Evolutionary conservation across 92 coral and sea anemone species (phyloP).

Genomic region (Phenganax marumi): DNA sequence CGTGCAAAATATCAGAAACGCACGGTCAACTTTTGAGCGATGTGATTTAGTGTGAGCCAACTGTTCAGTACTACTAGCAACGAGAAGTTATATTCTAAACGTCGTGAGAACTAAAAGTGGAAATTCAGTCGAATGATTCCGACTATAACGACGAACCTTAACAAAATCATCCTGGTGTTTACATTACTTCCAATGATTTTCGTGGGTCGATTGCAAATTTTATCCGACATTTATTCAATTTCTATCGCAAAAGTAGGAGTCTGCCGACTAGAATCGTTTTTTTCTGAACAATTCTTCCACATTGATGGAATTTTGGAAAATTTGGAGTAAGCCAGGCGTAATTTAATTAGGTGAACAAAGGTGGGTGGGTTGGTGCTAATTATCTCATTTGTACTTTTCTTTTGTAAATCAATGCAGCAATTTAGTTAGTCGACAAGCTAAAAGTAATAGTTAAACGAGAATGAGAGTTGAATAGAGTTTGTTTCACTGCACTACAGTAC

Average conservation of each 20-base stretch:
- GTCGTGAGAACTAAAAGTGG: too few species aligned
- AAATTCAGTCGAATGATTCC: too few species aligned
- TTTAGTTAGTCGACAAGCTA: background rate
- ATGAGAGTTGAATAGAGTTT: background rate
- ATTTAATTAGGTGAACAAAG: conserved; percentile 42
- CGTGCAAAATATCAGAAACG: background rate
- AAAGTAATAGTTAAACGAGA: background rate
- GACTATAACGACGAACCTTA: too few species aligned
- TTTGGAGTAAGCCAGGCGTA: conserved; percentile 20
- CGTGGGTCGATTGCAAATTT: too few species aligned
- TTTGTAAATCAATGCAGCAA: conserved; percentile 29
- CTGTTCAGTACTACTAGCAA: too few species aligned
- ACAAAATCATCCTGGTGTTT: too few species aligned
- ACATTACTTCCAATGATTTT: too few species aligned
- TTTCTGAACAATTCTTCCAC: background rate
- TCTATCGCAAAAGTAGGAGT: background rate
- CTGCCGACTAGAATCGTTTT: background rate
- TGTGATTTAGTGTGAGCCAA: too few species aligned
- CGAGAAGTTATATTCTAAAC: too few species aligned
- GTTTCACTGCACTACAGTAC: too few species aligned
- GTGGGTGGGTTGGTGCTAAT: conserved; percentile 38
- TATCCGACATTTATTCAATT: too few species aligned
- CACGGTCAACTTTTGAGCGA: too few species aligned
- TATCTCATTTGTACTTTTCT: conserved; percentile 35
- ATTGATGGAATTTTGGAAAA: conserved; percentile 18